phyloP scores from a whole-genome alignment of 2,113 vertebrate species.

The Sylvia atricapilla region DNA sequence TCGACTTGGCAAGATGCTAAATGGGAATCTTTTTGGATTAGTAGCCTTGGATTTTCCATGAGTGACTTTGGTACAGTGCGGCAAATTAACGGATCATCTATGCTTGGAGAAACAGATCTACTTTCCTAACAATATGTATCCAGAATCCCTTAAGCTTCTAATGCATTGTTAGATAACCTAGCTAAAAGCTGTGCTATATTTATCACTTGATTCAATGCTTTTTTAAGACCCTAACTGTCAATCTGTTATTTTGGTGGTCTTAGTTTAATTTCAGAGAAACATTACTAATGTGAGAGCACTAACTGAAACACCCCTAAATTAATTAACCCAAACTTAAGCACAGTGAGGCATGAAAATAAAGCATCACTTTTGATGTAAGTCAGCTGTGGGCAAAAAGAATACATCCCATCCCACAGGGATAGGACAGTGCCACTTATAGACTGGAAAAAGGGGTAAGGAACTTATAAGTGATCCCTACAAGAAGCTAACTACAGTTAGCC shows the following conservation, averaged over 20 bases:
- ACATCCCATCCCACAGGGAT: background rate
- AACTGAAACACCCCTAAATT: background rate
- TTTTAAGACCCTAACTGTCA: background rate
- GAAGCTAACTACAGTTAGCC: background rate
- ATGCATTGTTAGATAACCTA: conserved; percentile 43
- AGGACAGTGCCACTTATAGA: background rate
- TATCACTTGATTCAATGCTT: background rate
- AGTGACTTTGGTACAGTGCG: background rate
- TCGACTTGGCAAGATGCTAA: background rate
- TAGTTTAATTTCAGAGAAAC: background rate
- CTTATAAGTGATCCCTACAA: background rate
- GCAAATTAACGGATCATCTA: background rate
- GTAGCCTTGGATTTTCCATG: background rate
- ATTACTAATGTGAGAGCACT: background rate
- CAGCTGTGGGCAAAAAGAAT: background rate
- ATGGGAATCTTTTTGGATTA: background rate
- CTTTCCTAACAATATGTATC: conserved; percentile 15
- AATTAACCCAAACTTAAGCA: background rate
- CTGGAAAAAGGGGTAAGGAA: background rate
- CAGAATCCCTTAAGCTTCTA: conserved; percentile 40
- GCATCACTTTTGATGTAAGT: background rate
- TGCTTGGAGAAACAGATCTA: background rate
- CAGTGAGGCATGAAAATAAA: background rate
- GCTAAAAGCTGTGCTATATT: conserved; percentile 16
- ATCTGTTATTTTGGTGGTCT: background rate